These are phyloP conservation scores for Crotalus helleri DNA, from an alignment of 2,113 vertebrate genomes.

Conservation along the genomic window DNA sequence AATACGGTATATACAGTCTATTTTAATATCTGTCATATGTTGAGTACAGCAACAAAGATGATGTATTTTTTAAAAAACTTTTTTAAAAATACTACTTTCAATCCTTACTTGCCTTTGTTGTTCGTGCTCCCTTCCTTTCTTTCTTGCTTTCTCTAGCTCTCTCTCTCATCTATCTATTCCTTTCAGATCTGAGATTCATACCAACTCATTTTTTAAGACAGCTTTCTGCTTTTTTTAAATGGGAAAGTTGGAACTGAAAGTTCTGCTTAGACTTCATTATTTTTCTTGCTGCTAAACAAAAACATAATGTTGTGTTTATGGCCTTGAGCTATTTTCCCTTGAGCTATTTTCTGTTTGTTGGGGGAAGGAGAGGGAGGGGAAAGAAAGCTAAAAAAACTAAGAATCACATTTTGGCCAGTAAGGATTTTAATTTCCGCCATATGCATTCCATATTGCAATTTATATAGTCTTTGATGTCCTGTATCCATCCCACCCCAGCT, in stretches of 20 bases:
- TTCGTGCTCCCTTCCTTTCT: not conserved
- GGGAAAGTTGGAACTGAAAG: not conserved
- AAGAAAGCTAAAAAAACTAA: constrained; percentile 49
- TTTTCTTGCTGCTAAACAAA: not conserved
- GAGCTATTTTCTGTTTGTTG: not conserved
- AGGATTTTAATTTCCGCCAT: constrained; percentile 55
- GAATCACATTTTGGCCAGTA: constrained; percentile 64
- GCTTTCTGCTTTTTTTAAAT: not conserved
- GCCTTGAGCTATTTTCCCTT: constrained; percentile 37
- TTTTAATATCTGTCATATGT: not conserved
- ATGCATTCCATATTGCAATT: constrained; percentile 68
- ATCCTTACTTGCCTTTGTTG: not conserved
- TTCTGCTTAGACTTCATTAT: not conserved
- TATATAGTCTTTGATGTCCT: constrained; percentile 65
- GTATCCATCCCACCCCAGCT: constrained; percentile 5
- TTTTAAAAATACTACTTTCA: not conserved
- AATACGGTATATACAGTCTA: not conserved
- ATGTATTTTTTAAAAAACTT: not conserved
- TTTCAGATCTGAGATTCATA: not conserved
- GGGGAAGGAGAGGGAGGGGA: too few relatives aligned
- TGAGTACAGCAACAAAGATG: not conserved
- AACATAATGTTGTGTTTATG: constrained; percentile 11
- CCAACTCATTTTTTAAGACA: not conserved
- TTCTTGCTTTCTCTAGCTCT: not conserved
- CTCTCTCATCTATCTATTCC: not conserved